A percentile compares a stretch with the other conserved stretches of the same genome.
phyloP scores from a whole-genome alignment of 2,888 invertebrate species.

The Nomada lathburiana region DNA sequence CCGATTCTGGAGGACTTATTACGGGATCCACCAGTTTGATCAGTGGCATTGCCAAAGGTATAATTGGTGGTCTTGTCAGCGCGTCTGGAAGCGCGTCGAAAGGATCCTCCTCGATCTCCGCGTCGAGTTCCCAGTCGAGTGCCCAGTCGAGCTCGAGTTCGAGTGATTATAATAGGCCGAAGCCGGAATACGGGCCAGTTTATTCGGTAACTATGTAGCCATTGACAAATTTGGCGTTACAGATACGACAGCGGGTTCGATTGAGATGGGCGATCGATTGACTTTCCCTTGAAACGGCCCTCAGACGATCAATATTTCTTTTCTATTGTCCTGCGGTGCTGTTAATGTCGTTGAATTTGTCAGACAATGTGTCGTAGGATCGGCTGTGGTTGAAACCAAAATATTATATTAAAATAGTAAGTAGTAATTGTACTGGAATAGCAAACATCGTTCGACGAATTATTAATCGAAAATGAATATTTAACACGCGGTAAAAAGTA shows the following conservation, averaged over 20 bases:
- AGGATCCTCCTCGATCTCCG: slow-evolving; percentile 65
- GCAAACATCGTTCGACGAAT: too few relatives aligned
- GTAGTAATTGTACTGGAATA: too few relatives aligned
- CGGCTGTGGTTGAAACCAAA: neutral
- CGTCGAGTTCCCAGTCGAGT: slow-evolving; percentile 35
- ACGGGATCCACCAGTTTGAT: slow-evolving; percentile 74
- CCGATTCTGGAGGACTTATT: slow-evolving; percentile 53
- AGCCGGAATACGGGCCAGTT: slow-evolving; percentile 50
- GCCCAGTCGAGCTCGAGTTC: slow-evolving; percentile 20
- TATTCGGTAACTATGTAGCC: slow-evolving; percentile 60
- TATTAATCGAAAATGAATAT: too few relatives aligned
- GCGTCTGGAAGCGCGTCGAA: slow-evolving; percentile 77
- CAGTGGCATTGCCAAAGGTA: slow-evolving; percentile 79
- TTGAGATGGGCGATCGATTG: neutral
- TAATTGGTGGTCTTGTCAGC: slow-evolving; percentile 79
- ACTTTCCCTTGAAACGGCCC: neutral
- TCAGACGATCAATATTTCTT: neutral
- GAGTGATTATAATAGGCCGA: slow-evolving; percentile 13
- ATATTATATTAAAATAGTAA: too few relatives aligned
- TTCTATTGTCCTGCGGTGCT: neutral
- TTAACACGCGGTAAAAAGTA: too few relatives aligned
- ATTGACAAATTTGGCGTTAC: slow-evolving; percentile 12
- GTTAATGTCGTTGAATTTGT: neutral
- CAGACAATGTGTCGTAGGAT: neutral
- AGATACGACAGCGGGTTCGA: slow-evolving; percentile 22